Evolutionary conservation across 2,888 invertebrate species (phyloP), one percentile per base, ranked within the genome.

Genomic region (Sisyra terminalis): DNA sequence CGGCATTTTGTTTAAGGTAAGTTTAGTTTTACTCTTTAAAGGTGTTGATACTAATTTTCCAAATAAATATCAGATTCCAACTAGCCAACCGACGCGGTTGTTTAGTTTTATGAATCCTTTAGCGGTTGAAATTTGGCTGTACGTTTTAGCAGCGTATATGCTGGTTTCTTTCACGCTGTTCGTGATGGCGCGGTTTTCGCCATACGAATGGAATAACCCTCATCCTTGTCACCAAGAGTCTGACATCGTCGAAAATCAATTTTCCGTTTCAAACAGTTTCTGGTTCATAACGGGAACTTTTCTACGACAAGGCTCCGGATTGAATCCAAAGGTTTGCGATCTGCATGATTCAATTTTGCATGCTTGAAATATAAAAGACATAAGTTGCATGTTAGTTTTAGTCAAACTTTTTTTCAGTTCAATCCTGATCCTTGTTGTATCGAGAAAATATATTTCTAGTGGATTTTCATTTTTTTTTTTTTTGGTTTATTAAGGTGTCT

Each of bases 91-190:
- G 42, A 88, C 83, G 37, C 73, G 83, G 50, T 77, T 81, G 47
- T 97, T 96, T 73, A 90, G 90, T 57, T 97, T 97, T 71, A 81
- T 96, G 66, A 92, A 92, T 59, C 97, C 97, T 0, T 69, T 97
- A 55, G 92, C 93, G 1, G 80, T 89, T 52, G 90, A 96, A 66
- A 96, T 97, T 52, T 97, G 97, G 97, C 69, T 94, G 49, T 88
- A 92, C 67, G 88, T 93, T 46, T 65, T 92, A 49, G 88, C 89
- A 15, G 93, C 94, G 11, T 97, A 96, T 64, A 73, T 94, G 50
- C 73, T 94, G 50, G 94, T 96, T 48, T 87, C 88, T 16, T 86
- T 89, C 60, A 89, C 90, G 0, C 71, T 97, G 52, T 96, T 94
- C 64, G 87, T 97, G 43, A 86, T 97, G 75, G 96, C 96, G 6